These are phyloP conservation scores for Notodonta ziczac DNA, from an alignment of 2,888 invertebrate genomes.

Conservation along the genomic window DNA sequence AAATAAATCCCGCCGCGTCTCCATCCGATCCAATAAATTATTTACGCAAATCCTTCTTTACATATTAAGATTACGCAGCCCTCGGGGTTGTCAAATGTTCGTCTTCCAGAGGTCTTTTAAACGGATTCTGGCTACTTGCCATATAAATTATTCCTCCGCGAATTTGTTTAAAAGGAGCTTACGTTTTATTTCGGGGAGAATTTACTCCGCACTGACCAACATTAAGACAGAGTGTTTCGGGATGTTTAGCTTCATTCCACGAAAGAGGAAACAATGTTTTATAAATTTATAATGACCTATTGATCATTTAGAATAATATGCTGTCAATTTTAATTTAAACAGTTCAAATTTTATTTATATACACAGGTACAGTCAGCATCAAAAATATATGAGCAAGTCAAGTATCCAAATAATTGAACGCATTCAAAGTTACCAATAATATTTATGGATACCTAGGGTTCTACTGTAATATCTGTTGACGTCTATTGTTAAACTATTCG, in stretches of 20 bases:
- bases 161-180: constrained; percentile 21
- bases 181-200: constrained; percentile 10
- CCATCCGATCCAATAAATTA: constrained; percentile 18
- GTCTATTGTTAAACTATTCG: too few species aligned
- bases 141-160: constrained; percentile 29
- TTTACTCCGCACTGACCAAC: background rate
- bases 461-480: too few species aligned
- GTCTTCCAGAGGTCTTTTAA: constrained; percentile 22
- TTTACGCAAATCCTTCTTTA: constrained; percentile 33
- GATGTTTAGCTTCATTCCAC: constrained; percentile 7
- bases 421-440: too few species aligned
- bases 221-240: constrained; percentile 3
- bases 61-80: constrained; percentile 25
- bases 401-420: too few species aligned
- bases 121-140: constrained; percentile 26
- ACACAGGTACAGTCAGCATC: too few species aligned
- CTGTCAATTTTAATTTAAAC: too few species aligned
- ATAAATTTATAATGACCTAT: too few species aligned
- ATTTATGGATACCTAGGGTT: too few species aligned
- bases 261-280: too few species aligned
- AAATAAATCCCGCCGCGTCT: background rate
- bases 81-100: constrained; percentile 17
- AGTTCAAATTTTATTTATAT: too few species aligned
- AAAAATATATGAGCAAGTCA: too few species aligned
- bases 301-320: too few species aligned